These are phyloP conservation scores for Centruroides sculpturatus DNA, from an alignment of 1,140 invertebrate species.

Conservation along the genomic window DNA sequence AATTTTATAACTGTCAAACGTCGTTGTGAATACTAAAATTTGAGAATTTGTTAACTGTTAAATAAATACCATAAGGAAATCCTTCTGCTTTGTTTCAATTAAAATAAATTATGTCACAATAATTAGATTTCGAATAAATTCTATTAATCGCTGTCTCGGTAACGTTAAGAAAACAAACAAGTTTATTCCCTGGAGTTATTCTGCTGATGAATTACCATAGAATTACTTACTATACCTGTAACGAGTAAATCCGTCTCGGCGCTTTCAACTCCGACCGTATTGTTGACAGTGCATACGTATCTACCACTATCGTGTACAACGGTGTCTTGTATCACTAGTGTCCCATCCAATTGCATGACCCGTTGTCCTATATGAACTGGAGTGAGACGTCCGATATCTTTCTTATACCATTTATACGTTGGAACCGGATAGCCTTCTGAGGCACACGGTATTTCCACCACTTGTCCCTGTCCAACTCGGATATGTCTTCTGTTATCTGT, in stretches of 20 bases:
- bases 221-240: conserved; percentile 14
- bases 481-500: conserved; percentile 17
- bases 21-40: too few relatives aligned
- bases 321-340: conserved; percentile 16
- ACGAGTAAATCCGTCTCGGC: conserved; percentile 19
- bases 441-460: conserved; percentile 28
- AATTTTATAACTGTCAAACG: too few relatives aligned
- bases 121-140: too few relatives aligned
- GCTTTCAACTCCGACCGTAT: conserved; percentile 18
- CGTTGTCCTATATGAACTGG: conserved; percentile 17
- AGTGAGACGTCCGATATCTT: conserved; percentile 1
- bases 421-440: conserved; percentile 24
- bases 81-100: too few relatives aligned
- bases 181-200: too few relatives aligned
- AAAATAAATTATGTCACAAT: too few relatives aligned
- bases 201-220: not conserved
- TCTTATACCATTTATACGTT: conserved; percentile 18
- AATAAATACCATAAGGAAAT: too few relatives aligned
- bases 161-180: too few relatives aligned
- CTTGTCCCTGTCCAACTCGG: conserved; percentile 21
- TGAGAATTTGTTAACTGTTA: too few relatives aligned
- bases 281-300: conserved; percentile 21
- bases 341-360: conserved; percentile 20
- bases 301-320: conserved; percentile 14
- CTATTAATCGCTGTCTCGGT: too few relatives aligned